These are phyloP conservation scores for Danaus plexippus DNA, from an alignment of 1,140 invertebrate species.

Conservation along the genomic window DNA sequence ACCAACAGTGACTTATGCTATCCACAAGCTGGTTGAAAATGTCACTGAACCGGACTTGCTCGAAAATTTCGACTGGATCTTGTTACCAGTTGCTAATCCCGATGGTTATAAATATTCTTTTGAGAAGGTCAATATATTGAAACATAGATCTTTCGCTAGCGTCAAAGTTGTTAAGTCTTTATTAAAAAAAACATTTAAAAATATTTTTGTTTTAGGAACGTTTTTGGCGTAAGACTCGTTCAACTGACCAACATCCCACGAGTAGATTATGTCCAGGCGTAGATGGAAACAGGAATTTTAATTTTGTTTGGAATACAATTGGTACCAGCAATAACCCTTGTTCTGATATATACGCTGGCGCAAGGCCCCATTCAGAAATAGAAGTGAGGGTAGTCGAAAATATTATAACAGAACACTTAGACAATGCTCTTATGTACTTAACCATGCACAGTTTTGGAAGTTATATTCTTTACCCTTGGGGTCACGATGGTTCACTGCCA, in stretches of 20 bases:
- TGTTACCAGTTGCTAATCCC: constrained; percentile 70
- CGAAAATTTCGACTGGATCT: constrained; percentile 56
- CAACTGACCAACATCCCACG: constrained; percentile 9
- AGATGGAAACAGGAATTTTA: constrained; percentile 77
- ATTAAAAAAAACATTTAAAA: too few species aligned
- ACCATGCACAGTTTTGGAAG: constrained; percentile 54
- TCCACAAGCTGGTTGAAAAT: constrained; percentile 59
- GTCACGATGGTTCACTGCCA: constrained; percentile 62
- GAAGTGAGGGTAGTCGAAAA: constrained; percentile 72
- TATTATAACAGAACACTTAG: constrained; percentile 44
- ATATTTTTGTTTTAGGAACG: constrained; percentile 12
- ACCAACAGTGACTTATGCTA: constrained; percentile 66
- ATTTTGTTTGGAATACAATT: constrained; percentile 72
- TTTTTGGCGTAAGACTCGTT: constrained; percentile 25
- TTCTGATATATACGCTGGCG: constrained; percentile 77
- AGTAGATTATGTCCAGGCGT: constrained; percentile 65
- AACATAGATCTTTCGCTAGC: too few species aligned
- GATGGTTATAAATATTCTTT: constrained; percentile 65
- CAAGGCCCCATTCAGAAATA: constrained; percentile 79
- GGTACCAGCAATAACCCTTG: constrained; percentile 80
- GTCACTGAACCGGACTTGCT: constrained; percentile 65
- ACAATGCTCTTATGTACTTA: constrained; percentile 41
- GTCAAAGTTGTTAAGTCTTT: too few species aligned
- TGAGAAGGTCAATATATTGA: constrained; percentile 17
- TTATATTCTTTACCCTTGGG: constrained; percentile 73